Percentiles rank a stretch among this genome's conserved stretches.
These are phyloP conservation scores for Drosophila incognita DNA, from an alignment of 2,888 invertebrate species.

Conservation along the genomic window DNA sequence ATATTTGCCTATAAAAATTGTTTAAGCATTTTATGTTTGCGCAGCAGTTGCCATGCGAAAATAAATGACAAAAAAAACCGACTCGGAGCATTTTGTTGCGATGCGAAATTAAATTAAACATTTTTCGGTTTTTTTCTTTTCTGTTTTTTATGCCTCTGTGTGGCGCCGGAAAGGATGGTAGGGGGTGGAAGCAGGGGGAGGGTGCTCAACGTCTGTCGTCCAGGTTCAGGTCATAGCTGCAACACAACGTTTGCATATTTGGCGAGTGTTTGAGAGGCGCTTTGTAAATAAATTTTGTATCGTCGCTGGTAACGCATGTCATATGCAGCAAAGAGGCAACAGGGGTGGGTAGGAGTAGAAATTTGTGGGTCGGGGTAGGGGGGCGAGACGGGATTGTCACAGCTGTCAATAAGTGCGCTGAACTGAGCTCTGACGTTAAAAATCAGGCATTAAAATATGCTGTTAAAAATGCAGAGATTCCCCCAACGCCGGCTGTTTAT, in stretches of 20 bases:
- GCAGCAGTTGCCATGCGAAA: slow-evolving; percentile 68
- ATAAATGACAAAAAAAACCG: slow-evolving; percentile 8
- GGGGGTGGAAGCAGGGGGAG: background rate
- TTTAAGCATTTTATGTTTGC: slow-evolving; percentile 80
- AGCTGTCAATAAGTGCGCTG: slow-evolving; percentile 80
- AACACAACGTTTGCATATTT: slow-evolving; percentile 34
- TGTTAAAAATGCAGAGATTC: slow-evolving; percentile 75
- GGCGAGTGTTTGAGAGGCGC: slow-evolving; percentile 48
- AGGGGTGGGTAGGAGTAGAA: background rate
- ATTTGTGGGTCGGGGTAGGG: too few species aligned
- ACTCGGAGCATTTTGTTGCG: slow-evolving; percentile 50
- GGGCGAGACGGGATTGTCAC: slow-evolving; percentile 47
- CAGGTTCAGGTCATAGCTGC: slow-evolving; percentile 14
- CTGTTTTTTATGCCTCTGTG: slow-evolving; percentile 45
- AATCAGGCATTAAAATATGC: slow-evolving; percentile 80
- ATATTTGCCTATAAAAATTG: slow-evolving; percentile 74
- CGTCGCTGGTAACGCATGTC: slow-evolving; percentile 77
- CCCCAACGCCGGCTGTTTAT: slow-evolving; percentile 57
- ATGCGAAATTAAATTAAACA: slow-evolving; percentile 74
- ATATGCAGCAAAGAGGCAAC: slow-evolving; percentile 71
- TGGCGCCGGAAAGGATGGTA: background rate
- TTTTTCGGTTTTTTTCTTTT: slow-evolving; percentile 50
- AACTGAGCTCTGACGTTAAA: slow-evolving; percentile 68
- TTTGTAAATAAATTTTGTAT: slow-evolving; percentile 76
- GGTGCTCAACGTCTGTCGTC: background rate